Percentiles rank a stretch among this genome's conserved stretches.
Evolutionary conservation across 2,113 vertebrate species (phyloP).

Genomic region (Gymnarchus niloticus): DNA sequence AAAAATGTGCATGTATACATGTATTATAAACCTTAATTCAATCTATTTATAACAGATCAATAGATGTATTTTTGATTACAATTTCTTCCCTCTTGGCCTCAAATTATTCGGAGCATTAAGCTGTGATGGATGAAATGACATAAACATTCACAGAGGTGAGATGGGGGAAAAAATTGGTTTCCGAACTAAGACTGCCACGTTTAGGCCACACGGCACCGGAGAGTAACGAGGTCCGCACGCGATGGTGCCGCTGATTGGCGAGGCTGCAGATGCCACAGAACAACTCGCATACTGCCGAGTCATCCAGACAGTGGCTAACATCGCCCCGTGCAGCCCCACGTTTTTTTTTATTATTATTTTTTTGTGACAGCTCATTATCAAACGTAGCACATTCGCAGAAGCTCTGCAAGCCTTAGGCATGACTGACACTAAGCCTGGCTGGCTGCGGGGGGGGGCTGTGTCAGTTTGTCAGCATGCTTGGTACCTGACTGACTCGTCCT

Average conservation of each 20-base stretch:
- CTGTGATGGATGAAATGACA: constrained; percentile 7
- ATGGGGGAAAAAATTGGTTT: neutral
- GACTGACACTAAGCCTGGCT: constrained; percentile 20
- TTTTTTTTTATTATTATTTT: neutral
- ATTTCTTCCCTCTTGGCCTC: neutral
- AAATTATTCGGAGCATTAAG: neutral
- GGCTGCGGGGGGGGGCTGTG: neutral
- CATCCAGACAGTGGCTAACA: neutral
- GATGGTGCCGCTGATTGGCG: neutral
- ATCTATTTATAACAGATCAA: neutral
- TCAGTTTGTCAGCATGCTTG: neutral
- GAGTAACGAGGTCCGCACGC: neutral
- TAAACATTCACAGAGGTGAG: neutral
- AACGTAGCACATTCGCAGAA: neutral
- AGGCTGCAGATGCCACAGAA: neutral
- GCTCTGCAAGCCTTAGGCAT: constrained; percentile 3
- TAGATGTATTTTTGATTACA: neutral
- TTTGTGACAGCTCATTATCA: constrained; percentile 1
- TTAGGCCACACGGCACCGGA: neutral
- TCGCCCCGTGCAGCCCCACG: neutral
- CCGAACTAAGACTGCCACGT: neutral
- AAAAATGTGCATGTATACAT: neutral
- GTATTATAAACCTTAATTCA: neutral
- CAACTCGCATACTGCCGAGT: neutral
- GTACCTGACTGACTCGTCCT: neutral